phyloP scores from a whole-genome alignment of 2,888 invertebrate species.

The Strigamia transsilvanica region DNA sequence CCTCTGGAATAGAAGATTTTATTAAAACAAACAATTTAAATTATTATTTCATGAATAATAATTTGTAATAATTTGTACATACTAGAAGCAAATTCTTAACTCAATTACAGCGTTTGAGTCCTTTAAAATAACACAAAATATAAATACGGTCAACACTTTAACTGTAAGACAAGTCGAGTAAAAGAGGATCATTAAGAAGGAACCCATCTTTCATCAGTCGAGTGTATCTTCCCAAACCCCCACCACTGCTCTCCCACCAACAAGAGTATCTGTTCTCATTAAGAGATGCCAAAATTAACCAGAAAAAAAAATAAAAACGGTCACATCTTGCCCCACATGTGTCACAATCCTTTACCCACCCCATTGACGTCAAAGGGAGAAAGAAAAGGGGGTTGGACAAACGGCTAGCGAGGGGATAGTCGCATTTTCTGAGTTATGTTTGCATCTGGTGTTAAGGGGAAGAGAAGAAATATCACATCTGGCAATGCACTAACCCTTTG shows the following conservation, averaged over 20 bases:
- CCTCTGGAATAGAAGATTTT: no score
- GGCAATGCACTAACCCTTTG: constrained; percentile 1
- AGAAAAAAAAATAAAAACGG: not conserved
- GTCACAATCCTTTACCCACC: constrained; percentile 8
- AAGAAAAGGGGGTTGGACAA: not conserved
- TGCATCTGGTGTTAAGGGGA: not conserved
- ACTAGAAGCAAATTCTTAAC: no score
- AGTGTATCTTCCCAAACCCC: constrained; percentile 2
- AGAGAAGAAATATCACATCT: not conserved
- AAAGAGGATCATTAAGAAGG: not conserved
- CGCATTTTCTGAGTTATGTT: not conserved
- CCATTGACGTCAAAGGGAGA: not conserved
- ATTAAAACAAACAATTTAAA: not conserved
- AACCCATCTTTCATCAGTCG: constrained; percentile 8
- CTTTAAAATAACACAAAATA: not conserved
- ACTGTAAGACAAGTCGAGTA: constrained; percentile 2
- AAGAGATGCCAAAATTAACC: not conserved
- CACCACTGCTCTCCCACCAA: not conserved
- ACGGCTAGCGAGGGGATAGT: not conserved
- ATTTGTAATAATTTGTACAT: no score
- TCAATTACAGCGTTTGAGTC: no score
- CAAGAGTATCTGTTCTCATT: constrained; percentile 8
- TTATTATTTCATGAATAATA: no score
- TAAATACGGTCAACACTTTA: not conserved
- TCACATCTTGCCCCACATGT: not conserved